Percentiles rank a stretch among this genome's conserved stretches.
Evolutionary conservation across 2,888 invertebrate species (phyloP).

Genomic region (Mamestra brassicae): DNA sequence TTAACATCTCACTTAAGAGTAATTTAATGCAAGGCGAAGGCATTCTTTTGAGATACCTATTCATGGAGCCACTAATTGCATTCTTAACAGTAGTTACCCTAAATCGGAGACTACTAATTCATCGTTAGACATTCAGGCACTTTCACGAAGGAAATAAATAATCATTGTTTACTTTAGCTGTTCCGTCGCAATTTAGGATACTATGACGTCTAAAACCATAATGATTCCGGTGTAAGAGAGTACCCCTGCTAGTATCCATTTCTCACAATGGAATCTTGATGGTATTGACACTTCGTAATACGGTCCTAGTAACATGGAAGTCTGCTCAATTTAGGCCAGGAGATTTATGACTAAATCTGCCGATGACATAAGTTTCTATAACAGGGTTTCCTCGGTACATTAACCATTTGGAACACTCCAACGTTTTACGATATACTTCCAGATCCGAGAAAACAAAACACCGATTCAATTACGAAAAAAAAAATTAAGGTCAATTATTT

Average conservation of each 20-base stretch:
- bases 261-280: neutral
- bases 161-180: neutral
- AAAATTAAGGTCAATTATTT: slow-evolving; percentile 62
- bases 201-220: neutral
- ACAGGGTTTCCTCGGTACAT: slow-evolving; percentile 10
- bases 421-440: slow-evolving; percentile 35
- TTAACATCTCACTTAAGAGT: slow-evolving; percentile 22
- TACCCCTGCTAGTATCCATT: neutral
- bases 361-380: slow-evolving; percentile 12
- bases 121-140: slow-evolving; percentile 51
- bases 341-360: neutral
- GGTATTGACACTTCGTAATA: neutral
- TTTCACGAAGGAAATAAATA: slow-evolving; percentile 19
- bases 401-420: slow-evolving; percentile 26
- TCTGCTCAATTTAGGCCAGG: neutral
- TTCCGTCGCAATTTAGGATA: neutral
- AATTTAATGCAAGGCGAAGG: slow-evolving; percentile 21
- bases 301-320: neutral
- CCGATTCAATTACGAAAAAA: slow-evolving; percentile 47
- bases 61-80: slow-evolving; percentile 33
- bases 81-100: slow-evolving; percentile 40
- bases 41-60: slow-evolving; percentile 18
- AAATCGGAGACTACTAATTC: slow-evolving; percentile 45
- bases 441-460: slow-evolving; percentile 50
- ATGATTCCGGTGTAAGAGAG: neutral